phyloP scores from a whole-genome alignment of 2,113 vertebrate species.

The Pachyramphus minor region DNA sequence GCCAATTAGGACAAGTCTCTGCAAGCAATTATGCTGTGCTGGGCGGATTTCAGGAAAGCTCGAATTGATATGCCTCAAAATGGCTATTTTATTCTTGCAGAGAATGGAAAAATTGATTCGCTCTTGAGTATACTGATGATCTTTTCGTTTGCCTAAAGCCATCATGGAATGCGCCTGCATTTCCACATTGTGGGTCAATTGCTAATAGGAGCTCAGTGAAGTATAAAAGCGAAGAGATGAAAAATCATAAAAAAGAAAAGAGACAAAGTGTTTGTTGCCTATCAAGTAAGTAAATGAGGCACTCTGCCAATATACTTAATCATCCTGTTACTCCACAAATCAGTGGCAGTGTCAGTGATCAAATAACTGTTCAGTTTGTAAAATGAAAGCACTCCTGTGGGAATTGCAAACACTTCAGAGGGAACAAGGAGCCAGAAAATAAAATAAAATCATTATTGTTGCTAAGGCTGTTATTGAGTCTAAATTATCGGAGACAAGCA shows the following conservation, averaged over 20 bases:
- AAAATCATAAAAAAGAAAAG: background rate
- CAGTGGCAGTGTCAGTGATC: background rate
- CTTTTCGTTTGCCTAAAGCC: conserved; percentile 16
- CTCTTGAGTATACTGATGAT: background rate
- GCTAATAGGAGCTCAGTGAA: background rate
- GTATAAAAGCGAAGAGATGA: background rate
- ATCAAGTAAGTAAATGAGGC: conserved; percentile 34
- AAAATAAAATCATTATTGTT: background rate
- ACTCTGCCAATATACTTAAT: conserved; percentile 36
- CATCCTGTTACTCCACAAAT: conserved; percentile 41
- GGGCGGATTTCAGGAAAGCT: background rate
- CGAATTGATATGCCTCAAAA: conserved; percentile 23
- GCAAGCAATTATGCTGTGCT: background rate
- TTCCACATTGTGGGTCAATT: conserved; percentile 34
- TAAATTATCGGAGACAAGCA: conserved; percentile 44
- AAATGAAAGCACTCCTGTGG: background rate
- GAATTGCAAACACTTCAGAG: background rate
- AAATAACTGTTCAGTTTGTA: conserved; percentile 36
- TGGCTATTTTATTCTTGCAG: background rate
- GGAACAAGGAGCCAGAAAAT: background rate
- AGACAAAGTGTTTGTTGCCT: conserved; percentile 26
- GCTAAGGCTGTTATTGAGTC: background rate
- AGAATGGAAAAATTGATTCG: conserved; percentile 16
- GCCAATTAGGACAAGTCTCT: conserved; percentile 32
- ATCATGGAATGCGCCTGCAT: background rate